Evolutionary conservation across 2,888 invertebrate species (phyloP), one percentile per base, ranked within the genome.

Genomic region (Geophilus truncorum): DNA sequence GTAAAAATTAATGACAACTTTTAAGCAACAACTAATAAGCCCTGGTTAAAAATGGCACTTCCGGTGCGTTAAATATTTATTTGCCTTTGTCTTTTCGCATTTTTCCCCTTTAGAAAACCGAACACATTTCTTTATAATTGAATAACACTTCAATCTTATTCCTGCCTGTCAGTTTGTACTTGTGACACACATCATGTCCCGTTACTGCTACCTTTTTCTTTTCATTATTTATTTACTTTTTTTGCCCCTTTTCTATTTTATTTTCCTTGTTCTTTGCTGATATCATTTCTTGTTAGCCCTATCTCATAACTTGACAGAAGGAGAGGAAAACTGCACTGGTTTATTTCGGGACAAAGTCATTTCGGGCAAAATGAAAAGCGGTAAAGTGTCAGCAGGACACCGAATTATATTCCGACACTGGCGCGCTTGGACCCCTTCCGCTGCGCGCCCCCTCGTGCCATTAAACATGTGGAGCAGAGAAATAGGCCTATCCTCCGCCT

Each of bases 281-380:
- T 57, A 57, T 57, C 57, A 57, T 57, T 57, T 57, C 57, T 57
- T 57, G 57, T 57, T 57, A 57, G 57, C 12, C 57, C 57, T 57
- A 57, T 57, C 57, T 57, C 57, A 57, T 57, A 57, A 57, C 57
- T 57, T 57, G 57, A 57, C 57, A 57, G 57, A 57, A 57, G 21
- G 57, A 45, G 57, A 57, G 21, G 57, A 57, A 57, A 57, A 57
- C 6, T 57, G 57, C 57, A 23, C 23, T 57, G 57, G 57, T 57
- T 57, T 57, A 57, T 57, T 57, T 57, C 57, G 57, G 57, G 57
- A 57, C 57, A 57, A 57, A 57, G 57, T 57, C 57, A 57, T 57
- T 57, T 18, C 57, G 23, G 57, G 57, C 57, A 57, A 57, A 57
- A 57, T 57, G 57, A 57, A 57, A 57, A 57, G 57, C 57, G 57